Evolutionary conservation across 1,140 invertebrate genomes (phyloP), one percentile per base, ranked within the genome.

Genomic region (Cyrtorhinus lividipennis): DNA sequence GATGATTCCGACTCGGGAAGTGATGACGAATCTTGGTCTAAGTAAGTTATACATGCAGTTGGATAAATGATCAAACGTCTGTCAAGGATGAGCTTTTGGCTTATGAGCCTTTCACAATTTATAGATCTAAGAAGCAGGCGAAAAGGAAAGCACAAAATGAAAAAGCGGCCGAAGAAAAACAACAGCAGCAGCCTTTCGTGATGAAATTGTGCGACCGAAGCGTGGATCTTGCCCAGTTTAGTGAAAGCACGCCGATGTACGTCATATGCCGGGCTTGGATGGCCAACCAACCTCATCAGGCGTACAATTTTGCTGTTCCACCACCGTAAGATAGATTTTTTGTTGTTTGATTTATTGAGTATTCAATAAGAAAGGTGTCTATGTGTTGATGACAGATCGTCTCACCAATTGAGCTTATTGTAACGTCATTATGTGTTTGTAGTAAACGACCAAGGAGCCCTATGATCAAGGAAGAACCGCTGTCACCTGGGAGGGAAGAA

Each of bases 201-300:
- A 88, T 96, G 84, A 95, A 95, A 72, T 71, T 97, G 56, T 96
- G 93, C 76, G 92, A 97, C 71, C 78, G 93, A 26, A 95, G 90
- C 74, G 87, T 96, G 1, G 92, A 97, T 77, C 75, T 97, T 48
- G 92, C 92, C 1, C 87, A 91, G 71, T 97, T 96, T 76, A 81
- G 81, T 69, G 90, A 93, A 69, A 81, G 87, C 56, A 88, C 92
- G 0, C 87, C 92, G 0, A 75, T 97, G 0, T 97, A 96, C 76
- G 90, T 92, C 0, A 90, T 96, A 58, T 95, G 92, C 70, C 77
- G 92, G 64, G 91, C 92, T 2, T 97, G 93, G 93, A 93, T 96
- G 75, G 85, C 85, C 15, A 95, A 96, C 75, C 84, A 91, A 69
- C 88, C 89, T 13, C 73, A 79, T 48, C 59, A 66, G 56, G 62